Evolutionary conservation across 2,888 invertebrate species (phyloP), one percentile per base, ranked within the genome.

Genomic region (Sinhomidia bicolor): DNA sequence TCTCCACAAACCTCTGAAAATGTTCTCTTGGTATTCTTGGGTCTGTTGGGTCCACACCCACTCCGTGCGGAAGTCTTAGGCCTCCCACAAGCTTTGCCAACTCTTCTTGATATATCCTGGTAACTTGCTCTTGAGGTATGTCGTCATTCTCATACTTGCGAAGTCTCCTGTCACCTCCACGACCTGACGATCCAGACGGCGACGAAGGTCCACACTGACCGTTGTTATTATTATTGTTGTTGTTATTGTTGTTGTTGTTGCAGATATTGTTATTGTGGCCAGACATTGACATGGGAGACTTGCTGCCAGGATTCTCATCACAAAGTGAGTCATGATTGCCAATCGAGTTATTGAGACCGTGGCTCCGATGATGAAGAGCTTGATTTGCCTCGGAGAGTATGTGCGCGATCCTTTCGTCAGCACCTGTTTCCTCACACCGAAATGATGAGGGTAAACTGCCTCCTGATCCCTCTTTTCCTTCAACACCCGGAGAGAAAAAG

Each of bases 61-160:
- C 84, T 36, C 89, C 51, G 95, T 96, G 91, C 95, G 96, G 85
- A 97, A 95, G 92, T 91, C 96, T 94, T 92, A 96, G 94, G 74
- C n/a, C n/a, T n/a, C 96, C 97, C 96, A 98, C 98, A 84, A 99
- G 95, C 93, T 99, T 99, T 88, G 97, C 97, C 90, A 99, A 94
- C 93, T 99, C 98, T 93, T 98, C 98, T 93, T 99, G 98, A 93
- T 99, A 99, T 93, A 99, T 97, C 93, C 98, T 95, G 60, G 97
- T 96, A 93, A 99, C 98, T 94, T 98, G 98, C 93, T 99, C 99
- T 93, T 99, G 98, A 54, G 99, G 97, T 94, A 99, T 97, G 94
- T 98, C 98, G 94, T 97, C 98, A 94, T 97, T 97, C 94, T 97
- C 97, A 94, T 97, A 97, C 93, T 97, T 97, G 93, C 97, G 96